Percentiles rank a stretch among this genome's conserved stretches.
These are phyloP conservation scores for Nemotelus nigrinus DNA, from an alignment of 2,888 invertebrate species.

Conservation along the genomic window DNA sequence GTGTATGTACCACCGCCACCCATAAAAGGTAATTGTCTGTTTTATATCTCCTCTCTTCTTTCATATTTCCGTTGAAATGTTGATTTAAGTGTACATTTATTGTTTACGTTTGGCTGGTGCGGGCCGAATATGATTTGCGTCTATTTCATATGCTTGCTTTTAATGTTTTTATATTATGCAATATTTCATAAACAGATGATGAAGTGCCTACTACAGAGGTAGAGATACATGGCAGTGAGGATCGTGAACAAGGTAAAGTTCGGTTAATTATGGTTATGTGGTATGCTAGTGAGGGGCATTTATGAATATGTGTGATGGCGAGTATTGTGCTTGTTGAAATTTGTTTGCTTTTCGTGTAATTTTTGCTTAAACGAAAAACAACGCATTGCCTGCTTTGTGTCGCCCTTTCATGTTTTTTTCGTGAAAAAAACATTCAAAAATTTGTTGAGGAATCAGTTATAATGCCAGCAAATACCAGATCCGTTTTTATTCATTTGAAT, in stretches of 20 bases:
- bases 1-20: slow-evolving; percentile 52
- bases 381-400: too few relatives aligned
- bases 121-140: slow-evolving; percentile 39
- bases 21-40: slow-evolving; percentile 50
- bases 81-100: slow-evolving; percentile 22
- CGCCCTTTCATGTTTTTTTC: too few relatives aligned
- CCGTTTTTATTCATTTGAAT: too few relatives aligned
- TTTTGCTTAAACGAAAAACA: too few relatives aligned
- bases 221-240: slow-evolving; percentile 46
- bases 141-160: slow-evolving; percentile 41
- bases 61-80: neutral
- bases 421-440: too few relatives aligned
- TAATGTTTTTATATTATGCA: slow-evolving; percentile 43
- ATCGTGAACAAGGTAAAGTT: slow-evolving; percentile 46
- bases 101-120: slow-evolving; percentile 38
- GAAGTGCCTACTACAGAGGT: slow-evolving; percentile 44
- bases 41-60: slow-evolving; percentile 50
- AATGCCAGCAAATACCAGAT: too few relatives aligned
- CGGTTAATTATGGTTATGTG: neutral
- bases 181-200: slow-evolving; percentile 47
- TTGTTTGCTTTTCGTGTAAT: too few relatives aligned
- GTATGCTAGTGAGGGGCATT: too few relatives aligned
- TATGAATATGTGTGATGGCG: too few relatives aligned
- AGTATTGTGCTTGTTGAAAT: too few relatives aligned
- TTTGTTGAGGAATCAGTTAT: too few relatives aligned